Evolutionary conservation across 2,888 invertebrate species (phyloP).

Genomic region (Ceriagrion tenellum): DNA sequence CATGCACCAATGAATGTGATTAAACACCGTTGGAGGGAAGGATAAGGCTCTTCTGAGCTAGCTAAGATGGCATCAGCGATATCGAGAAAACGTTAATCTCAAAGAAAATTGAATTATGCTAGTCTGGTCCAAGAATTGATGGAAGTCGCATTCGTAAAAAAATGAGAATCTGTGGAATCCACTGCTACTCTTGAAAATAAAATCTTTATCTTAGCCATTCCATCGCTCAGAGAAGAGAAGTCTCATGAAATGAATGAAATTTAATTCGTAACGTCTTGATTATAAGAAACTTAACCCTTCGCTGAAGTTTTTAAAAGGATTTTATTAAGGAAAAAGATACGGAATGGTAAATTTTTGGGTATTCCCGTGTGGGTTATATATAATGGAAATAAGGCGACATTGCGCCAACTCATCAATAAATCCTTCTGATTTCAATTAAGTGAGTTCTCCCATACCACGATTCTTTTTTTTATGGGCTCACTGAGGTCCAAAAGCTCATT

Average conservation of each 20-base stretch:
- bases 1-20: no score
- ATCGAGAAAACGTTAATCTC: background rate
- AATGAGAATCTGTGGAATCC: background rate
- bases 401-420: slow-evolving; percentile 57
- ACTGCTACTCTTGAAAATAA: background rate
- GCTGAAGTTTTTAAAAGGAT: background rate
- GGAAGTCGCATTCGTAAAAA: background rate
- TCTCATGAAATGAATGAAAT: background rate
- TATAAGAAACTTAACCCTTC: slow-evolving; percentile 1
- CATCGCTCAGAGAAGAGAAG: background rate
- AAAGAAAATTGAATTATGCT: background rate
- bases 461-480: background rate
- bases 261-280: background rate
- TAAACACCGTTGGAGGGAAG: no score
- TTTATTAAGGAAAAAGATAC: background rate
- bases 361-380: background rate
- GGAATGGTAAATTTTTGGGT: background rate
- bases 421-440: slow-evolving; percentile 62
- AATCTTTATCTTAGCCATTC: background rate
- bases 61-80: background rate
- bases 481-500: slow-evolving; percentile 34
- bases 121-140: background rate
- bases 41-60: no score
- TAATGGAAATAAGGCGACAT: slow-evolving; percentile 58
- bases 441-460: background rate